Evolutionary conservation across 1,140 invertebrate genomes (phyloP), one percentile per base, ranked within the genome.

Genomic region (Leptopilina boulardi): DNA sequence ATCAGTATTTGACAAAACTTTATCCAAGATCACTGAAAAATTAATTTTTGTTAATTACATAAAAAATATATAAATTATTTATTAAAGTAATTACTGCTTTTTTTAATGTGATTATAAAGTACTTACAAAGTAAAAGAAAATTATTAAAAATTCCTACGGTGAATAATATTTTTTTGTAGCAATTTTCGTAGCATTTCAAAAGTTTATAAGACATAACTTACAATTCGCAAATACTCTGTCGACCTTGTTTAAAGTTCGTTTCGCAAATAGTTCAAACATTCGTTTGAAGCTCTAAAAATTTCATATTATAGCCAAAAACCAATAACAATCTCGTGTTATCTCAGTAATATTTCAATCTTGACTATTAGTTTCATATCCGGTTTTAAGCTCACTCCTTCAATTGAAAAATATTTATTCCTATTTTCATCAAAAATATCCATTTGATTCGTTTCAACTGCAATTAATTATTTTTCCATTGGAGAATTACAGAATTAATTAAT

Each of bases 301-400:
- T 8, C 15, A 51, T 51, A 51, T 51, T 51, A 51, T n/a, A n/a
- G 47, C 47, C 47, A 51, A 51, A 51, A 51, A 51, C 47, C 47
- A 51, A 51, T 51, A 51, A 51, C 47, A 51, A 18, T 51, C n/a
- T 51, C n/a, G 15, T 51, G 47, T 51, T 51, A 51, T 51, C 47
- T 51, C 47, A 51, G 47, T 51, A 51, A 51, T 51, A 51, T 51
- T 51, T 51, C 47, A 51, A 51, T 51, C 47, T 51, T n/a, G 15
- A 18, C 47, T 51, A 51, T 51, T 51, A 51, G 47, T 18, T 51
- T 51, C 47, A 51, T 51, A 18, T n/a, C 18, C 47, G 15, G n/a
- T 51, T 51, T 51, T n/a, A 51, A n/a, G n/a, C 47, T n/a, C n/a
- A n/a, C 8, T 51, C 3, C 13, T 18, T 18, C 15, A 51, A n/a